These are phyloP conservation scores for Serrognathus titanus DNA, from an alignment of 2,888 invertebrate species.

Conservation along the genomic window DNA sequence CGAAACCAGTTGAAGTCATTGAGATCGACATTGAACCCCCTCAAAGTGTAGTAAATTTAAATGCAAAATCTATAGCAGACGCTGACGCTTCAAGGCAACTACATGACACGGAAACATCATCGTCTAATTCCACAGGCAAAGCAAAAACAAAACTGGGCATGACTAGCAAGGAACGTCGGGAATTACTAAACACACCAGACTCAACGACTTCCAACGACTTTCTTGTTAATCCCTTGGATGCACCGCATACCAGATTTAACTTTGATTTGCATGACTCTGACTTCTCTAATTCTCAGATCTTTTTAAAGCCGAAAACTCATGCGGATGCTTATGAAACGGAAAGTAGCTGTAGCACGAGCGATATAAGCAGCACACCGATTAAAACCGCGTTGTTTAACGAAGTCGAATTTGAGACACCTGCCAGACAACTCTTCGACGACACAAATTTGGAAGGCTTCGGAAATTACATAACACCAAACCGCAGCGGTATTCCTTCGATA, in stretches of 20 bases:
- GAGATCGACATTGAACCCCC: conserved; percentile 28
- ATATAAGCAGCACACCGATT: conserved; percentile 29
- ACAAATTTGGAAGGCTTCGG: conserved; percentile 39
- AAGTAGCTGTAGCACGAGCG: conserved; percentile 38
- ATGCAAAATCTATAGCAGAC: background rate
- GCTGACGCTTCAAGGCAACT: conserved; percentile 1
- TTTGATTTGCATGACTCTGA: conserved; percentile 39
- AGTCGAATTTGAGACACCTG: conserved; percentile 33
- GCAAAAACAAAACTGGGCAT: background rate
- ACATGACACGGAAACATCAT: conserved; percentile 9
- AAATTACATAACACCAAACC: conserved; percentile 36
- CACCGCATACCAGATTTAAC: conserved; percentile 32
- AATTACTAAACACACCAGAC: conserved; percentile 27
- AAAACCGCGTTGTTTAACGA: conserved; percentile 40
- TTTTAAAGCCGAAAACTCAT: conserved; percentile 15
- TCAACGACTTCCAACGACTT: conserved; percentile 36
- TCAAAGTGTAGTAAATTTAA: background rate
- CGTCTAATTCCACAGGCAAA: conserved; percentile 6
- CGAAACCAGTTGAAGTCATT: conserved; percentile 34
- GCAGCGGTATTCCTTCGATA: background rate
- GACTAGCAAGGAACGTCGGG: conserved; percentile 16
- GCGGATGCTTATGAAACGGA: conserved; percentile 39
- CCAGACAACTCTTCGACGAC: conserved; percentile 30
- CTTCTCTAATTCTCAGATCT: conserved; percentile 26
- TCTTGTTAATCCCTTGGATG: conserved; percentile 28